Base-by-base conservation (phyloP, 2,888 invertebrate species). In the Polydrusus cervinus region DNA sequence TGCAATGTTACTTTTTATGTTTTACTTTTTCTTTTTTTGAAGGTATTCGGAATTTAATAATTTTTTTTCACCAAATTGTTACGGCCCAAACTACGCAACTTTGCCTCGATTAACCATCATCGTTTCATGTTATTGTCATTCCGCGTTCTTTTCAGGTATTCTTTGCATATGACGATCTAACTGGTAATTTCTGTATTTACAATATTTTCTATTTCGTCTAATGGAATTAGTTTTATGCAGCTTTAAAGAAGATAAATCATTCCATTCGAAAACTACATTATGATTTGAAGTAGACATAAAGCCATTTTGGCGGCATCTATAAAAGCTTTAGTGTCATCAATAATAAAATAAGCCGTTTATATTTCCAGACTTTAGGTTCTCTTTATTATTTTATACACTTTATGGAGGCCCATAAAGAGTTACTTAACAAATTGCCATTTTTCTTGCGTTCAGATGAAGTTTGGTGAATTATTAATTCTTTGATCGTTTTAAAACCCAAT, bases 341-440 rank as follows among this genome's bases (percentile, higher is more conserved):
- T 75, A 75, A 75, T 75, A 75, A 75, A 75, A 65, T 75, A 75
- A 75, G 64, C 71, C 70, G 71, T 75, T 71, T 75, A 71, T 71
- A 75, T 75, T 71, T 71, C 55, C 38, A 66, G 66, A 65, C 70
- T 69, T 70, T 60, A 49, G 75, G 57, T 66, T 16, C 75, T 70
- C 71, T 75, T 70, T 75, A 71, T 69, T 75, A 71, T 75, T 66
- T 71, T 30, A 72, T 72, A 65, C 65, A 65, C 60, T 75, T 75
- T 75, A 75, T 75, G 53, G 70, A 38, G 25, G 71, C 49, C 55
- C 57, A 75, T 75, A 75, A 75, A 75, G 75, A 25, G 68, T 57
- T 51, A 75, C 75, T 75, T 71, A 75, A 71, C 70, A 70, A 71
- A 75, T 75, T 75, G 75, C 60, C 30, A 11, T 57, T 57, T 68